Conservation (phyloP, 2,888 invertebrate species). For the Nowickia ferox region DNA sequence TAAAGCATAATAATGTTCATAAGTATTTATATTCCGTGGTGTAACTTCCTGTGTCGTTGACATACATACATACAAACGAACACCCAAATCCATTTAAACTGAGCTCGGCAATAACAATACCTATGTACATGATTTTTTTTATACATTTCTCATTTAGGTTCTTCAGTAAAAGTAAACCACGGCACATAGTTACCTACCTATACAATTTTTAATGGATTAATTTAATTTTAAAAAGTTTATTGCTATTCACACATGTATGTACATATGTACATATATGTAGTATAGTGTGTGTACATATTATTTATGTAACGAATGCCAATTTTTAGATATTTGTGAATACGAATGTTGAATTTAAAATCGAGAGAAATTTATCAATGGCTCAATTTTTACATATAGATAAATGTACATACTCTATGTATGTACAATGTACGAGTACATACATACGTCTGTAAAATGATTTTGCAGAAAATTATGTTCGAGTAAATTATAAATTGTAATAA, state of each 20-base stretch:
- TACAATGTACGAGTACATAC: too few relatives aligned
- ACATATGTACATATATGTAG: background rate
- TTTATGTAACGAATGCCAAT: too few relatives aligned
- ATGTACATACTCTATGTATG: too few relatives aligned
- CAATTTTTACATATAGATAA: too few relatives aligned
- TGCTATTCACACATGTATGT: too few relatives aligned
- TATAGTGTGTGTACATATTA: constrained; percentile 1
- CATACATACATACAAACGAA: constrained; percentile 25
- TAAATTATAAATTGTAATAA: too few relatives aligned
- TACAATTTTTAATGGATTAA: background rate
- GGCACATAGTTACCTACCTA: background rate
- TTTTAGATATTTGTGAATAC: background rate
- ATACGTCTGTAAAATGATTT: too few relatives aligned
- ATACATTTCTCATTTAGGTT: constrained; percentile 21
- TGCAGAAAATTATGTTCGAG: too few relatives aligned
- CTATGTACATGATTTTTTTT: too few relatives aligned
- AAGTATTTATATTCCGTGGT: constrained; percentile 62
- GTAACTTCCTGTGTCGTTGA: constrained; percentile 64
- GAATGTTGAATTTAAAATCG: background rate
- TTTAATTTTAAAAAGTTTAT: background rate
- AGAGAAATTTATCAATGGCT: too few relatives aligned
- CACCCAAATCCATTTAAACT: background rate
- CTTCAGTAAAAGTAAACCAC: constrained; percentile 25
- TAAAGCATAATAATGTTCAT: background rate
- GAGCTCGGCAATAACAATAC: background rate